phyloP scores from a whole-genome alignment of 1,140 invertebrate genomes.

The Diuraphis noxia region DNA sequence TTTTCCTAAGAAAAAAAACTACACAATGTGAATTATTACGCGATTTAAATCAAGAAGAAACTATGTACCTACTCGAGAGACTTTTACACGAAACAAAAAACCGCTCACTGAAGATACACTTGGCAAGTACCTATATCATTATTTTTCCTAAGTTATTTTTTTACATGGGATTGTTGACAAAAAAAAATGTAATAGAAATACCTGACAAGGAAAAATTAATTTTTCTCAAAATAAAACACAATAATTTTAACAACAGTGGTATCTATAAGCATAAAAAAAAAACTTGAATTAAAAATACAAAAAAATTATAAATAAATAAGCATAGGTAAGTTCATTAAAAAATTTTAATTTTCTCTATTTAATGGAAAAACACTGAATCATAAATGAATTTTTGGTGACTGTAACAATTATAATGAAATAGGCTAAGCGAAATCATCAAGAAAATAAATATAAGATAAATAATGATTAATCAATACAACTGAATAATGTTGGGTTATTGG shows the following conservation, averaged over 20 bases:
- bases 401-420: too few relatives aligned
- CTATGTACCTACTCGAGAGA: background rate
- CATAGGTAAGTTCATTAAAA: too few relatives aligned
- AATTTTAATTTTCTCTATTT: too few relatives aligned
- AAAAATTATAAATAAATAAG: background rate
- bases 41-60: background rate
- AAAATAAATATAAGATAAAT: too few relatives aligned
- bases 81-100: constrained; percentile 5
- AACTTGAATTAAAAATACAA: background rate
- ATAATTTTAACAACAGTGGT: background rate
- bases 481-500: background rate
- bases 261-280: background rate
- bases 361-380: too few relatives aligned
- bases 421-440: too few relatives aligned
- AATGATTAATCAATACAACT: background rate
- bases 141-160: background rate
- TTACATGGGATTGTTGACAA: background rate
- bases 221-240: background rate
- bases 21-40: background rate
- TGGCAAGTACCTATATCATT: constrained; percentile 16
- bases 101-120: background rate
- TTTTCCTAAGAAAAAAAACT: background rate
- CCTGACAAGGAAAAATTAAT: background rate
- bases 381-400: too few relatives aligned
- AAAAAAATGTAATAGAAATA: background rate